Evolutionary conservation across 2,797 vertebrate genomes (phyloP).

Genomic region (Poeciliopsis gracilis): DNA sequence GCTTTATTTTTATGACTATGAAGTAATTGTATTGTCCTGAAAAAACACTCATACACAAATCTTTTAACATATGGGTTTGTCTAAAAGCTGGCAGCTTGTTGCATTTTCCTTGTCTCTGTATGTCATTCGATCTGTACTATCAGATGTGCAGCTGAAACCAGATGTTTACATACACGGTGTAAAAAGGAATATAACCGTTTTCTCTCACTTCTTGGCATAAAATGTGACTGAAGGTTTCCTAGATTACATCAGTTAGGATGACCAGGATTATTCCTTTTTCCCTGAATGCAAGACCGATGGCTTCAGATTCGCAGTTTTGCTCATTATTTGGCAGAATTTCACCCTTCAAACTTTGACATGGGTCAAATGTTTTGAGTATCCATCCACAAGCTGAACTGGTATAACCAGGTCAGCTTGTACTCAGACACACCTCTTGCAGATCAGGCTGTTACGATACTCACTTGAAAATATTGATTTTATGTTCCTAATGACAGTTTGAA

Average conservation of each 20-base stretch:
- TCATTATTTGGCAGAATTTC: background rate
- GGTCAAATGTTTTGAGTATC: background rate
- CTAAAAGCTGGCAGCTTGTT: constrained; percentile 16
- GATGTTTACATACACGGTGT: background rate
- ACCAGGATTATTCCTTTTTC: background rate
- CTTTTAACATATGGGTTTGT: constrained; percentile 14
- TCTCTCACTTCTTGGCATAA: background rate
- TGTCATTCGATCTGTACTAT: background rate
- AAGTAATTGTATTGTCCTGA: constrained; percentile 25
- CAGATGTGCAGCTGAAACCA: background rate
- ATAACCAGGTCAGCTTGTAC: background rate
- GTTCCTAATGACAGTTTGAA: background rate
- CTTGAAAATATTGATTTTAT: background rate
- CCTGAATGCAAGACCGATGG: background rate
- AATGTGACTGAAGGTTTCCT: background rate
- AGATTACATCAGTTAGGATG: background rate
- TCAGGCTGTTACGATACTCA: background rate
- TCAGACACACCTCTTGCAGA: background rate
- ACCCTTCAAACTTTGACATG: background rate
- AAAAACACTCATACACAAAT: background rate
- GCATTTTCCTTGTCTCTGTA: background rate
- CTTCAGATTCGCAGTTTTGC: background rate
- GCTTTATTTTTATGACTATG: constrained; percentile 12
- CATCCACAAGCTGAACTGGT: background rate
- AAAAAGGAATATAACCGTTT: background rate